These are phyloP conservation scores for Dreissena polymorpha DNA, from an alignment of 1,140 invertebrate species.

Conservation along the genomic window DNA sequence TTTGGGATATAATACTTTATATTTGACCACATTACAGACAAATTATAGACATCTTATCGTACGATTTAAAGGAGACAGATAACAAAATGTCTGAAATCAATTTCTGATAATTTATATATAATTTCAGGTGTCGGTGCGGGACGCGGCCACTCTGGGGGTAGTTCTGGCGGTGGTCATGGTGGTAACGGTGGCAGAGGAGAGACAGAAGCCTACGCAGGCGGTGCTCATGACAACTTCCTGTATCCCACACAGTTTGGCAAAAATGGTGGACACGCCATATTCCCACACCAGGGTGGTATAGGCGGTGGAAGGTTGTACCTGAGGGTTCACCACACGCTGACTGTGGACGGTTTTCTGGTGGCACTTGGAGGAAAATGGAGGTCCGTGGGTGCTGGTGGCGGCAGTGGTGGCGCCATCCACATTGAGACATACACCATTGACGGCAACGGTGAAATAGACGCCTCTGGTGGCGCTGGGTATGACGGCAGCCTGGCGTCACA, in stretches of 20 bases:
- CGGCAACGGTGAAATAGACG: slow-evolving; percentile 67
- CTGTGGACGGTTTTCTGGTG: slow-evolving; percentile 63
- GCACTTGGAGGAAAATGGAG: slow-evolving; percentile 64
- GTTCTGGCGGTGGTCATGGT: slow-evolving; percentile 72
- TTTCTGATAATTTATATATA: background rate
- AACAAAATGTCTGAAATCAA: background rate
- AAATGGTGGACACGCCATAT: slow-evolving; percentile 67
- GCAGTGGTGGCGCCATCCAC: slow-evolving; percentile 67
- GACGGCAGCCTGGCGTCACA: slow-evolving; percentile 51
- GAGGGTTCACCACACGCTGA: slow-evolving; percentile 61
- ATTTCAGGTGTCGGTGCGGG: slow-evolving; percentile 61
- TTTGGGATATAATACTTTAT: too few species aligned
- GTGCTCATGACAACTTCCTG: slow-evolving; percentile 68
- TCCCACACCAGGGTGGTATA: slow-evolving; percentile 65
- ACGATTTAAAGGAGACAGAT: too few species aligned
- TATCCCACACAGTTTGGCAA: slow-evolving; percentile 66
- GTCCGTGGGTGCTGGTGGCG: slow-evolving; percentile 67
- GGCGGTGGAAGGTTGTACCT: slow-evolving; percentile 67
- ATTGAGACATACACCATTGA: slow-evolving; percentile 65
- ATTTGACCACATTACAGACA: too few species aligned
- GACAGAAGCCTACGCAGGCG: slow-evolving; percentile 60
- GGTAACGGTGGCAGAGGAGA: slow-evolving; percentile 72
- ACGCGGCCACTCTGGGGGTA: slow-evolving; percentile 51
- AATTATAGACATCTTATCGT: too few species aligned
- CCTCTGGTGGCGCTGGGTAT: slow-evolving; percentile 66